Percentiles rank a stretch among this genome's conserved stretches.
Evolutionary conservation across 2,113 vertebrate species (phyloP).

Genomic region (Tiliqua scincoides): DNA sequence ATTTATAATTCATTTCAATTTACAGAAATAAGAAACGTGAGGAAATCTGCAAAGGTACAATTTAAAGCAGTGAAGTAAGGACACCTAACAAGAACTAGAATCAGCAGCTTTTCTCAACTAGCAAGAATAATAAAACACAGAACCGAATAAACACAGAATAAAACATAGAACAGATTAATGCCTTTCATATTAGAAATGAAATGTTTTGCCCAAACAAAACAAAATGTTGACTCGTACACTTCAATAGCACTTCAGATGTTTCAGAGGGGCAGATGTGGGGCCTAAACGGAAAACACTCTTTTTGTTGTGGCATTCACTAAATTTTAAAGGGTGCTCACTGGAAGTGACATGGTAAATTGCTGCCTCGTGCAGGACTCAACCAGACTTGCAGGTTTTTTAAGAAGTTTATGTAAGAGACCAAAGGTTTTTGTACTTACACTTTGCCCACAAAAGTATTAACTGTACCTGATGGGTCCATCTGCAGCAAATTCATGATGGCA

Average conservation of each 20-base stretch:
- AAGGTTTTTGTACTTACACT: background rate
- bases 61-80: background rate
- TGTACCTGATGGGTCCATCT: conserved; percentile 68
- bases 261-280: too few relatives aligned
- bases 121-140: background rate
- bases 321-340: background rate
- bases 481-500: conserved; percentile 84
- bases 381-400: background rate
- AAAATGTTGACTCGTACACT: too few relatives aligned
- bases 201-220: too few relatives aligned
- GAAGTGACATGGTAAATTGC: background rate
- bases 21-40: too few relatives aligned
- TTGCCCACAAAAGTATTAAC: background rate
- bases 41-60: too few relatives aligned
- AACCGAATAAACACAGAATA: too few relatives aligned
- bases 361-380: background rate
- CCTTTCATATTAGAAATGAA: background rate
- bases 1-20: too few relatives aligned
- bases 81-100: background rate
- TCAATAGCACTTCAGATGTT: too few relatives aligned
- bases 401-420: background rate
- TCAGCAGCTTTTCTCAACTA: background rate
- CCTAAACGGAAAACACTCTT: background rate
- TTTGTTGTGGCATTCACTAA: background rate
- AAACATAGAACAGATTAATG: background rate